phyloP scores from a whole-genome alignment of 2,113 vertebrate species.

The Camelus bactrianus region DNA sequence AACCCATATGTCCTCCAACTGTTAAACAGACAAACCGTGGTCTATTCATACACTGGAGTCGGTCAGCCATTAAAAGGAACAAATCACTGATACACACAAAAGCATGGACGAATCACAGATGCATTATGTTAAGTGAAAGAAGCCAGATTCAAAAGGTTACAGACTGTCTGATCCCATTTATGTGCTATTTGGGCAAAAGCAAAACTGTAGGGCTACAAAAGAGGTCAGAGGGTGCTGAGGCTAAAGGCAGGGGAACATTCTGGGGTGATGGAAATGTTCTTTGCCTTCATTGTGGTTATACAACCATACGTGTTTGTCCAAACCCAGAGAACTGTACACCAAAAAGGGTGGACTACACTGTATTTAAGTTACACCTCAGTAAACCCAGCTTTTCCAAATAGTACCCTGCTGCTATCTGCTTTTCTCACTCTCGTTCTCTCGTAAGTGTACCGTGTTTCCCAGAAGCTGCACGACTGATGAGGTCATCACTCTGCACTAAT shows the following conservation, averaged over 20 bases:
- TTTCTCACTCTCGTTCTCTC: not conserved
- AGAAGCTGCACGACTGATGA: not conserved
- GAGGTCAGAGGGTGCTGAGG: not conserved
- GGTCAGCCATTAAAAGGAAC: not conserved
- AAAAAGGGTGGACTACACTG: not conserved
- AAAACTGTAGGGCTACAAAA: not conserved
- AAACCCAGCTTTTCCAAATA: constrained; percentile 2
- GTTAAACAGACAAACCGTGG: not conserved
- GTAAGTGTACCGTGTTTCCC: not conserved
- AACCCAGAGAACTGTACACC: not conserved
- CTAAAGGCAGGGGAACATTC: not conserved
- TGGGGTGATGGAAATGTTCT: not conserved
- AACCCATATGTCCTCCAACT: not conserved
- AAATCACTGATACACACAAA: not conserved
- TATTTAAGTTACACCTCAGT: not conserved
- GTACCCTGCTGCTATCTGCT: not conserved
- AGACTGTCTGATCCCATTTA: not conserved
- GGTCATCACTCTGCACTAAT: not conserved
- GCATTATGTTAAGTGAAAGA: not conserved
- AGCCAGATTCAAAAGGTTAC: constrained; percentile 35
- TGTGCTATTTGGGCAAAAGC: not conserved
- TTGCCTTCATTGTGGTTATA: not conserved
- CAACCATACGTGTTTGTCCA: not conserved
- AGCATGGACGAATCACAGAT: not conserved
- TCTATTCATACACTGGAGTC: not conserved